Base-by-base conservation (phyloP, 2,797 vertebrate species). In the Catharus ustulatus region DNA sequence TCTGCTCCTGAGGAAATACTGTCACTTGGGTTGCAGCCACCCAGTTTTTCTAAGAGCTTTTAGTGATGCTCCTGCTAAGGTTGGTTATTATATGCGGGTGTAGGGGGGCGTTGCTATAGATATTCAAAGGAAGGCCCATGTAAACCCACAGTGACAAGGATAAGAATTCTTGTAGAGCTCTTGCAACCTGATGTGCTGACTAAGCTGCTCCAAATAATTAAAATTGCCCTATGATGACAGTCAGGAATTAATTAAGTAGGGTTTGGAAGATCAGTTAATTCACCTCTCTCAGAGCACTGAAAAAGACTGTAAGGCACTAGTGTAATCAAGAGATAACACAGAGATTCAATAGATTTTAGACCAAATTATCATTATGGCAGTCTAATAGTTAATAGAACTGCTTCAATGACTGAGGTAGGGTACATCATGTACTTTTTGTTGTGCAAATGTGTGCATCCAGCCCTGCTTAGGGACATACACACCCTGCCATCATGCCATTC, bases 181-280 rank as follows among this genome's bases (percentile, higher is more conserved):
- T 66, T 63, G 48, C 68, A 85, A 63, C 38, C 48, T 59, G 13
- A 72, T n/a, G 45, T 45, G 42, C 88, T 90, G 88, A 64, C 73
- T 74, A 78, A 75, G 77, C 67, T 68, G 43, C 69, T 93, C 24
- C 46, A 54, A 90, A 42, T 75, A 90, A 90, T 88, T 93, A 88
- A 71, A 72, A 72, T 8, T 58, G 20, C 27, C 58, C 66, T 72
- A 6, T 27, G 30, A 84, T 51, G 58, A 72, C 43, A 87, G 64
- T 43, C 27, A 67, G 74, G 51, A 76, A 83, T 91, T 69, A 84
- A 91, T 74, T 87, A 86, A 46, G 32, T 18, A 40, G 30, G 27
- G 14, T 57, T 84, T 75, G 51, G n/a, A 84, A 82, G 46, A 61
- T 68, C 40, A 32, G 29, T 87, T 46, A 46, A 15, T 71, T 89